These are phyloP conservation scores for Holothuria scabra DNA, from an alignment of 53 echinoderm and acorn worm species.

Conservation along the genomic window DNA sequence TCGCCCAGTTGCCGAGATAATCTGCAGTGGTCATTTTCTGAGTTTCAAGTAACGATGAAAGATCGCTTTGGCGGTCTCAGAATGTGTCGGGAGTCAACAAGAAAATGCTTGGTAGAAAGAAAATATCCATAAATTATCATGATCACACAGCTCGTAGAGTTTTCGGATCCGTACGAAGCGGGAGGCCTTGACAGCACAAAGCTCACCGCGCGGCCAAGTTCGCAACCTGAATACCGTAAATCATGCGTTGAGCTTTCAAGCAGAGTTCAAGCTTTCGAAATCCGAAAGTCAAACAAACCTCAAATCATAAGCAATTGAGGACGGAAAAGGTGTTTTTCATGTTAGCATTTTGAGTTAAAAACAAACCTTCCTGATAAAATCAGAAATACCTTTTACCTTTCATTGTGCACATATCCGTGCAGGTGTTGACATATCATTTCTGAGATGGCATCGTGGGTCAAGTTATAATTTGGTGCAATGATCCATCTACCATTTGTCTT, in stretches of 20 bases:
- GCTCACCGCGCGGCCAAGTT: conserved; percentile 41
- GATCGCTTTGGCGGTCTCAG: conserved; percentile 29
- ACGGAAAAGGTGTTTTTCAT: conserved; percentile 30
- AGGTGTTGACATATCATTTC: no score
- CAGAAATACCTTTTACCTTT: no score
- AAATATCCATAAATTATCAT: conserved; percentile 29
- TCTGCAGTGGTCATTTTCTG: no score
- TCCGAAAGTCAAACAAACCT: conserved; percentile 32
- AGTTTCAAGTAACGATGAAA: conserved; percentile 19
- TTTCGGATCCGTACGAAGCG: not conserved
- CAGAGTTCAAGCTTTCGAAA: conserved; percentile 34
- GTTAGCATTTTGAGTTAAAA: conserved; percentile 10
- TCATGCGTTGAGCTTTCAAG: conserved; percentile 25
- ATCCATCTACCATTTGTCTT: conserved; percentile 19
- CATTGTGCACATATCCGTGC: no score
- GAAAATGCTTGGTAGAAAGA: conserved; percentile 1
- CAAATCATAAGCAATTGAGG: conserved; percentile 22
- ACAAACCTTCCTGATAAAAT: conserved; percentile 1
- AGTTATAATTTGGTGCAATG: conserved; percentile 17
- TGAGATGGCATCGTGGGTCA: no score
- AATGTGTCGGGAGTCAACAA: conserved; percentile 41
- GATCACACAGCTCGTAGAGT: not conserved
- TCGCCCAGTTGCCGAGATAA: no score
- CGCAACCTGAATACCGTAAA: conserved; percentile 32
- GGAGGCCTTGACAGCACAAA: conserved; percentile 34